Evolutionary conservation across 2,113 vertebrate species (phyloP).

Genomic region (Campylorhamphus procurvoides): DNA sequence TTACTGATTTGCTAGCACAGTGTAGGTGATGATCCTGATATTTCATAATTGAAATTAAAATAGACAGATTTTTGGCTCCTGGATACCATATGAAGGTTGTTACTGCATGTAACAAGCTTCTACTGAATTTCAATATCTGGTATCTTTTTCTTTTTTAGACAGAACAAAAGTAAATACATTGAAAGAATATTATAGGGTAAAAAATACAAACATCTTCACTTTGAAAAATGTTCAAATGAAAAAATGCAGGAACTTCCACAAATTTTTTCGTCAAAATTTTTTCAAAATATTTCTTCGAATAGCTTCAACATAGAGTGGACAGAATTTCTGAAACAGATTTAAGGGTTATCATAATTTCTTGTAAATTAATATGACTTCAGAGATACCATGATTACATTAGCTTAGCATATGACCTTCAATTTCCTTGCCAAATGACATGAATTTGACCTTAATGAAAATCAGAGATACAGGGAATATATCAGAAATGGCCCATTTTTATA

Average conservation of each 20-base stretch:
- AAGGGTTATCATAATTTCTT: neutral
- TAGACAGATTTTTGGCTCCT: neutral
- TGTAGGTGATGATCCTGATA: accelerated
- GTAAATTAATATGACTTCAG: neutral
- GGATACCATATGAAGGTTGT: neutral
- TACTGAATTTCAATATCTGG: neutral
- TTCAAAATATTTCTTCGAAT: neutral
- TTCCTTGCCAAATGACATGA: neutral
- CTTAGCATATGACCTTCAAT: neutral
- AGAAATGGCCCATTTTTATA: neutral
- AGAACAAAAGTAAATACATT: neutral
- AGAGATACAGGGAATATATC: neutral
- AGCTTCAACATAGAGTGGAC: accelerated
- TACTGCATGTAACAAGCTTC: neutral
- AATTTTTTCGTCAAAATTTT: neutral
- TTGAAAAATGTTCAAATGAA: neutral
- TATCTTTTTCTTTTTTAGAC: neutral
- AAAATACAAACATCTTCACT: neutral
- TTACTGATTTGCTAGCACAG: neutral
- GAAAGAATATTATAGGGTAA: neutral
- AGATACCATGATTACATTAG: neutral
- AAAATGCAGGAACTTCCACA: accelerated
- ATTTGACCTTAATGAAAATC: neutral
- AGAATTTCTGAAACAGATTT: neutral
- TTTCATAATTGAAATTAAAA: neutral